Percentiles rank a stretch among this genome's conserved stretches.
phyloP scores from a whole-genome alignment of 2,797 vertebrate species.

The Enteromius afrohamiltoni region DNA sequence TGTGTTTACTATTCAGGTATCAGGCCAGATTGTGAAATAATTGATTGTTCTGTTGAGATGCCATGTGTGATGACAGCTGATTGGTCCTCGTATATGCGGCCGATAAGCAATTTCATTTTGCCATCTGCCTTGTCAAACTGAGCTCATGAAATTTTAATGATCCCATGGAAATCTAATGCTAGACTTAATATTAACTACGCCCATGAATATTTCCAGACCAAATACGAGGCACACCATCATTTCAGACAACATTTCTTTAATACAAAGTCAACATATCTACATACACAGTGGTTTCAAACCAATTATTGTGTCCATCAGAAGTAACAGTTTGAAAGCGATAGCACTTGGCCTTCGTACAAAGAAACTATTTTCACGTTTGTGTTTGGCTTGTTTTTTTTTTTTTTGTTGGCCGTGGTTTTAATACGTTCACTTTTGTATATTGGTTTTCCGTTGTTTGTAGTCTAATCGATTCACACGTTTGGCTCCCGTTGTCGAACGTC shows the following conservation, averaged over 20 bases:
- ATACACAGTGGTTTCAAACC: constrained; percentile 95
- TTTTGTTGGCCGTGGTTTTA: constrained; percentile 65
- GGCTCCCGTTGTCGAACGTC: constrained; percentile 74
- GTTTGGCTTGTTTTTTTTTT: constrained; percentile 59
- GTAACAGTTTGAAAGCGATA: constrained; percentile 91
- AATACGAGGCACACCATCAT: constrained; percentile 3
- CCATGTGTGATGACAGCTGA: constrained; percentile 45
- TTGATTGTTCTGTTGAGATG: constrained; percentile 51
- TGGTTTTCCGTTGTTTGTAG: constrained; percentile 29
- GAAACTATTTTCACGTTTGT: constrained; percentile 75
- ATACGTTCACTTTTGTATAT: constrained; percentile 61
- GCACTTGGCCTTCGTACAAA: constrained; percentile 90
- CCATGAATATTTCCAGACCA: background rate
- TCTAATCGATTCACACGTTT: constrained; percentile 57
- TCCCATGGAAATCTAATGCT: background rate
- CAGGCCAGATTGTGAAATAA: constrained; percentile 43
- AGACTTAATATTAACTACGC: constrained; percentile 6
- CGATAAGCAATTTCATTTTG: constrained; percentile 17
- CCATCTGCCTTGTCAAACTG: constrained; percentile 41
- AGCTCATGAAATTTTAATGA: constrained; percentile 26
- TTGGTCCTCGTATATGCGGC: constrained; percentile 3
- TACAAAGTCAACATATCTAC: constrained; percentile 99
- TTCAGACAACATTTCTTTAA: constrained; percentile 99
- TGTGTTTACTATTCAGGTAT: constrained; percentile 48
- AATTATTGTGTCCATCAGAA: constrained; percentile 91